Conservation (phyloP, 2,797 vertebrate genomes). For the Liparis tanakae region DNA sequence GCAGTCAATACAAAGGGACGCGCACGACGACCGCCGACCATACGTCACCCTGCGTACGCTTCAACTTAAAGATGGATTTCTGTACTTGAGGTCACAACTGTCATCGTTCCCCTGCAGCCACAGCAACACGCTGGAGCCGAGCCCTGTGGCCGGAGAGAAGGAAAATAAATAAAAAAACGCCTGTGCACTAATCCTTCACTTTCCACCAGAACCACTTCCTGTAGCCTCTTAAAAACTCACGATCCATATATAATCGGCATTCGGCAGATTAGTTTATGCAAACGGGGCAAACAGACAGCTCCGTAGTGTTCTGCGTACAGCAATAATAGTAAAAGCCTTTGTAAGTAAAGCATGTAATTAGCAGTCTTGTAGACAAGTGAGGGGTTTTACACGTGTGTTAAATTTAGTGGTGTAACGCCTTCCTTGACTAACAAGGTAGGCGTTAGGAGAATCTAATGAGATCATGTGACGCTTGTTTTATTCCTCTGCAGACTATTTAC, state of each 20-base stretch:
- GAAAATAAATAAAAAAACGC: conserved; percentile 13
- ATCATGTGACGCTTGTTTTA: neutral
- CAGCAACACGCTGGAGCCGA: conserved; percentile 30
- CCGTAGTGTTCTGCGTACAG: conserved; percentile 3
- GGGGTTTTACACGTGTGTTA: conserved; percentile 7
- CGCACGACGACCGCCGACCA: conserved; percentile 13
- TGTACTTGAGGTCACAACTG: conserved; percentile 45
- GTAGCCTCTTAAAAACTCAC: conserved; percentile 61
- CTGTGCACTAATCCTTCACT: conserved; percentile 55
- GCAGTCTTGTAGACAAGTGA: conserved; percentile 11
- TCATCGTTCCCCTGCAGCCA: conserved; percentile 37
- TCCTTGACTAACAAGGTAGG: conserved; percentile 3
- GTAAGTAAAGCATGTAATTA: conserved; percentile 37
- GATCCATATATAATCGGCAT: conserved; percentile 58
- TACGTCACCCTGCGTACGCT: conserved; percentile 46
- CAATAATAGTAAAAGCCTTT: conserved; percentile 29
- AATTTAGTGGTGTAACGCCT: conserved; percentile 7
- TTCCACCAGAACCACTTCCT: conserved; percentile 44
- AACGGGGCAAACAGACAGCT: conserved; percentile 25
- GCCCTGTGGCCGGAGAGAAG: conserved; percentile 46
- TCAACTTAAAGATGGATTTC: conserved; percentile 58
- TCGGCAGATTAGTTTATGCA: conserved; percentile 53
- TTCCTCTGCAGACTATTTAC: neutral
- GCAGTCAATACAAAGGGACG: conserved; percentile 21
- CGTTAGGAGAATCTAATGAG: neutral